Base-by-base conservation (phyloP, 2,113 vertebrate genomes). In the Vulpes ferrilata region DNA sequence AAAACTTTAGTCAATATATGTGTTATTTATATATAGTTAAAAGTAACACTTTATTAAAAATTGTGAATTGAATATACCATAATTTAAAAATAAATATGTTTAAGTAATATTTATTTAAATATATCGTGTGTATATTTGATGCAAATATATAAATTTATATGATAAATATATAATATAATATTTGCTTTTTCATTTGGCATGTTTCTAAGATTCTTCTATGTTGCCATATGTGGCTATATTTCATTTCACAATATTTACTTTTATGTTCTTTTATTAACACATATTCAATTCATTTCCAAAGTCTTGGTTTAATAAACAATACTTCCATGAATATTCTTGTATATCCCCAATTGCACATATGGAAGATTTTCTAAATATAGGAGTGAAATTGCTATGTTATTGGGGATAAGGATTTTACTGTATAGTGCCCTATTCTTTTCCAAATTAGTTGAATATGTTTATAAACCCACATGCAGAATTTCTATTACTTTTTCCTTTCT, bases 21-120 rank as follows among this genome's bases (percentile, higher is more conserved):
- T 8, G 65, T 38, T 93, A 92, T 97, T 95, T 97, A 6, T 96
- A 95, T 97, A 43, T 43, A 43, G 43, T 98, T 96, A 59, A 96
- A 98, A 97, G 96, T 97, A 95, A 59, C 35, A 95, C n/a, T 87
- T 78, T 19, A 69, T 91, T 20, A 64, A 90, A 88, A 74, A 43
- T 38, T 90, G 20, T 76, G 11, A 0, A 55, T 88, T 94, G 80
- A 94, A 74, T 73, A 32, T 95, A 27, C 30, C 65, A 86, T 1
- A 84, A 38, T 92, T 95, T n/a, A 85, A 95, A 94, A 64, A 38
- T 20, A 86, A 81, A 76, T 87, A 35, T 57, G 11, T 55, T 89
- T 25, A 95, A 32, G 32, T 32, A 92, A 57, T 67, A 48, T 79
- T 91, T 71, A 59, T 74, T 86, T 38, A 90, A 80, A 55, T 55